Percentiles rank a stretch among this genome's conserved stretches.
These are phyloP conservation scores for Protonibea diacanthus DNA, from an alignment of 2,797 vertebrate genomes.

Conservation along the genomic window DNA sequence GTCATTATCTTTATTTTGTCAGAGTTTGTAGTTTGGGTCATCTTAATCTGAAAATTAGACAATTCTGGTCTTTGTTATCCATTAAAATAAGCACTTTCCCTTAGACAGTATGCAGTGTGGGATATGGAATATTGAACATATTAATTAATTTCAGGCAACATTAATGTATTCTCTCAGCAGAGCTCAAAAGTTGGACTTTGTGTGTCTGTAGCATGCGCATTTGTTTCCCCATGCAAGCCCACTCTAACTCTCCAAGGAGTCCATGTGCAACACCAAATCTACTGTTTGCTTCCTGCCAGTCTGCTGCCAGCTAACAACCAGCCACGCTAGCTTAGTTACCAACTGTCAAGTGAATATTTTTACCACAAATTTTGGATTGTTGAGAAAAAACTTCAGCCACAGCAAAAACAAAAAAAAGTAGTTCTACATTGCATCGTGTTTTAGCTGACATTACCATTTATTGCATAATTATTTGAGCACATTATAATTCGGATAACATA, in stretches of 20 bases:
- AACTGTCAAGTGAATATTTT: conserved; percentile 56
- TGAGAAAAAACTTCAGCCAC: conserved; percentile 9
- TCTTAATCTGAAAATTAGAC: background rate
- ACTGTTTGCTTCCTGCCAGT: conserved; percentile 43
- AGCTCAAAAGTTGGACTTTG: conserved; percentile 11
- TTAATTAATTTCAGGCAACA: background rate
- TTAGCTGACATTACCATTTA: background rate
- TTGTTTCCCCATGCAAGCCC: conserved; percentile 20
- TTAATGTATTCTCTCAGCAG: conserved; percentile 2
- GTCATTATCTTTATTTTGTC: background rate
- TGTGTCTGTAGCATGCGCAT: background rate
- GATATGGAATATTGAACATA: background rate
- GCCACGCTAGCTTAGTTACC: conserved; percentile 39
- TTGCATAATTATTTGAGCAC: conserved; percentile 5
- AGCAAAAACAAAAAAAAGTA: background rate
- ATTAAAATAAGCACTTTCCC: background rate
- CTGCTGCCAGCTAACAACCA: conserved; percentile 24
- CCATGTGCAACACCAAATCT: conserved; percentile 37
- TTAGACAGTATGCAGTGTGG: too few species aligned
- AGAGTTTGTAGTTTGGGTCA: background rate
- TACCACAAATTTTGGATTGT: conserved; percentile 1
- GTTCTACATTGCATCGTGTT: conserved; percentile 6
- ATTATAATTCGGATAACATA: background rate
- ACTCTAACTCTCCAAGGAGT: conserved; percentile 15
- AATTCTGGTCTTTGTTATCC: background rate